A percentile compares a stretch with the other conserved stretches of the same genome.
These are phyloP conservation scores for Onychorhynchus coronatus DNA, from an alignment of 2,113 vertebrate species.

Conservation along the genomic window DNA sequence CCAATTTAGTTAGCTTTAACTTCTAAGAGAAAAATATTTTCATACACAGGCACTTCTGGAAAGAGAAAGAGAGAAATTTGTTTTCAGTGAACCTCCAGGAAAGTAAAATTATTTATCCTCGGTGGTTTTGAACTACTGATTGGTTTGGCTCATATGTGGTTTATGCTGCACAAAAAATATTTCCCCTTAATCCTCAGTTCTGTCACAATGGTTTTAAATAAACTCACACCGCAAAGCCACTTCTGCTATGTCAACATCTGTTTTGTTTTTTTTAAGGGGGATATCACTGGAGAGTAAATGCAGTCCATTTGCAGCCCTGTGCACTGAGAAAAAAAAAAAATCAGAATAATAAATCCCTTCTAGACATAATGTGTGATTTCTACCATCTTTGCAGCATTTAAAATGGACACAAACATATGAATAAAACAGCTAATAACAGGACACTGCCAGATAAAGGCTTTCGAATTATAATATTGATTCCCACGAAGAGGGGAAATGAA, in stretches of 20 bases:
- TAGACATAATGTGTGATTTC: background rate
- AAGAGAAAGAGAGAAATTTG: slow-evolving; percentile 15
- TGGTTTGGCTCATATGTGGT: slow-evolving; percentile 1
- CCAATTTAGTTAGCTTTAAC: slow-evolving; percentile 40
- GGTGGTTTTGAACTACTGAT: background rate
- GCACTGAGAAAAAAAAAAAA: background rate
- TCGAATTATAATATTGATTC: background rate
- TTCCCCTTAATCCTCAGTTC: background rate
- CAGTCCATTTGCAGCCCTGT: background rate
- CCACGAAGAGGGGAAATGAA: background rate
- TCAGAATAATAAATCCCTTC: background rate
- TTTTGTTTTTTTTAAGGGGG: background rate
- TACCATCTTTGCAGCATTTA: background rate
- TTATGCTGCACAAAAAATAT: slow-evolving; percentile 1
- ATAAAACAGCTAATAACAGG: slow-evolving; percentile 6
- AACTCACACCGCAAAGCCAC: background rate
- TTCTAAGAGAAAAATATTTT: slow-evolving; percentile 37
- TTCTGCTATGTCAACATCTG: slow-evolving; percentile 16
- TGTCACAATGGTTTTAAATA: slow-evolving; percentile 45
- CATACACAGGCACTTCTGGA: background rate
- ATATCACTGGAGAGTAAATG: background rate
- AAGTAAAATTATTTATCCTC: slow-evolving; percentile 28
- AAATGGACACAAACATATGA: background rate
- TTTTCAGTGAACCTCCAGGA: background rate
- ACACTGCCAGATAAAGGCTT: background rate